Conservation (phyloP, 2,113 vertebrate species). For the Varanus komodoensis region DNA sequence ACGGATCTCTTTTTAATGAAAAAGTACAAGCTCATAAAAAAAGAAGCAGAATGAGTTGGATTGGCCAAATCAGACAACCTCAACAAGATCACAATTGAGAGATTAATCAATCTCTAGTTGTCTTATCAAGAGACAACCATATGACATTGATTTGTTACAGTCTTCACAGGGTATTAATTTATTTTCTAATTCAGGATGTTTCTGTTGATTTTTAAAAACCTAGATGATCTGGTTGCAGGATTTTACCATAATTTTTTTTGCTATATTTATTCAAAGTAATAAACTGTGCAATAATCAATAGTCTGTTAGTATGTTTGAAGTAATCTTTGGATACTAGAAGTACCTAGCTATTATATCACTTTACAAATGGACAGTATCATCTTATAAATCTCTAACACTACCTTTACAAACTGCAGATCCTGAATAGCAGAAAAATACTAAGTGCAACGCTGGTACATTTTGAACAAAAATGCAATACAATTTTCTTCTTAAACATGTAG, state of each 20-base stretch:
- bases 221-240: not conserved
- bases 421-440: not conserved
- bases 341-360: not conserved
- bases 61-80: no score
- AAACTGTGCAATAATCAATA: not conserved
- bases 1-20: no score
- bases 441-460: not conserved
- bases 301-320: not conserved
- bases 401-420: not conserved
- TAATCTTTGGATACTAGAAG: not conserved
- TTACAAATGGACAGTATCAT: not conserved
- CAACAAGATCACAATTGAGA: no score
- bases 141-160: not conserved
- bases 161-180: not conserved
- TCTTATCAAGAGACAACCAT: not conserved
- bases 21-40: no score
- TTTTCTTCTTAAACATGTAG: no score
- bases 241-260: not conserved
- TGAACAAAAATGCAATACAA: not conserved
- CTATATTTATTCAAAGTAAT: not conserved
- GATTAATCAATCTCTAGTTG: no score
- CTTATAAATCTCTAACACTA: not conserved
- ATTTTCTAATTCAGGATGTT: not conserved
- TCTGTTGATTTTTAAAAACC: not conserved
- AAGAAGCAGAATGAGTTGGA: no score